Conservation (phyloP, 2,113 vertebrate species). For the Daphoenositta chrysoptera region DNA sequence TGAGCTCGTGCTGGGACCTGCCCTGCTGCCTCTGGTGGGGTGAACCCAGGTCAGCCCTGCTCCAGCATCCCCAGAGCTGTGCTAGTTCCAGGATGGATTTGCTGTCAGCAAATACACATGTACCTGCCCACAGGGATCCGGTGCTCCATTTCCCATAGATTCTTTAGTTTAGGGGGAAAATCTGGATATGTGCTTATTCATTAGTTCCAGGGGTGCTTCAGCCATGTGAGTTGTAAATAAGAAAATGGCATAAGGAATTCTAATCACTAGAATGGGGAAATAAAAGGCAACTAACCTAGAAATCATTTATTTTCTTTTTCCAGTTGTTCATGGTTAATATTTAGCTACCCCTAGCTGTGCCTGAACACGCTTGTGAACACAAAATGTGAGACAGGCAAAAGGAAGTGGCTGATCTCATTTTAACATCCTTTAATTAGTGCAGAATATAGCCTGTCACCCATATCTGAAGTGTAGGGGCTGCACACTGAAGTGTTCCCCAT, state of each 20-base stretch:
- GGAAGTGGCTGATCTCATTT: slow-evolving; percentile 1
- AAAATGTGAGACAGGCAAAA: not conserved
- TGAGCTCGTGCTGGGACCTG: not conserved
- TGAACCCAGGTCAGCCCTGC: not conserved
- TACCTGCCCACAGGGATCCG: not conserved
- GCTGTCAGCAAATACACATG: not conserved
- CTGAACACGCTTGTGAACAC: not conserved
- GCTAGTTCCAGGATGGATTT: not conserved
- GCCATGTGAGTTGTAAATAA: not conserved
- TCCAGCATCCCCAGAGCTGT: not conserved
- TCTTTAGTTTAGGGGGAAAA: not conserved
- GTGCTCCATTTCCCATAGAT: not conserved
- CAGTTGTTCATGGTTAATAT: not conserved
- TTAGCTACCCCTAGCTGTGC: not conserved
- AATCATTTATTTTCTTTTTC: not conserved
- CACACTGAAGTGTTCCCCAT: not conserved
- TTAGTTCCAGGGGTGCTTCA: not conserved
- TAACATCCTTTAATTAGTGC: slow-evolving; percentile 53
- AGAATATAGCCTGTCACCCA: not conserved
- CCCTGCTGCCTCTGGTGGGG: not conserved
- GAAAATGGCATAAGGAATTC: not conserved
- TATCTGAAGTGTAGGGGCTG: not conserved
- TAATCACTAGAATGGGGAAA: not conserved
- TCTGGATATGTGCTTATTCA: not conserved
- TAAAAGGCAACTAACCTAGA: not conserved